phyloP scores from a whole-genome alignment of 2,888 invertebrate species.

The Mimachlamys varia region DNA sequence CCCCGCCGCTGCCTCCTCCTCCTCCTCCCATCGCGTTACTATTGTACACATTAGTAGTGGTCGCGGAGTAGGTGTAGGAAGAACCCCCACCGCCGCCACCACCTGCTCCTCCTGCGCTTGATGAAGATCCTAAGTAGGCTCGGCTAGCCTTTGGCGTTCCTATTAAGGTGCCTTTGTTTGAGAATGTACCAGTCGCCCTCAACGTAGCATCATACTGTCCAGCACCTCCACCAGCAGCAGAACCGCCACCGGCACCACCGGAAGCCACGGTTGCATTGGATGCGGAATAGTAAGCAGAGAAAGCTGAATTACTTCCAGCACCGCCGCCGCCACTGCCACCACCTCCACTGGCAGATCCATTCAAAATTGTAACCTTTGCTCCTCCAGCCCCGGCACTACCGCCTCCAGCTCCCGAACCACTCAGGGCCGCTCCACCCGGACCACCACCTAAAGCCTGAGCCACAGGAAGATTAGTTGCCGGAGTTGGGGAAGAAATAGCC shows the following conservation, averaged over 20 bases:
- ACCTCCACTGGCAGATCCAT: conserved; percentile 58
- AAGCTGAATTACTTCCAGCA: conserved; percentile 58
- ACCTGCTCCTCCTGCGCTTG: conserved; percentile 44
- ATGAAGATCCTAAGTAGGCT: conserved; percentile 63
- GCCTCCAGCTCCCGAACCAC: conserved; percentile 60
- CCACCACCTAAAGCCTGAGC: conserved; percentile 66
- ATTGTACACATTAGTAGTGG: conserved; percentile 43
- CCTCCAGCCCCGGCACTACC: conserved; percentile 55
- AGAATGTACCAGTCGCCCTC: conserved; percentile 72
- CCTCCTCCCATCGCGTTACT: conserved; percentile 49
- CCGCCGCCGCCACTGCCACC: conserved; percentile 60
- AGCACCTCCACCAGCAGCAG: conserved; percentile 56
- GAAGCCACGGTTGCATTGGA: conserved; percentile 60
- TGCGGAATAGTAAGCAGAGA: conserved; percentile 60
- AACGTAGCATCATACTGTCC: conserved; percentile 70
- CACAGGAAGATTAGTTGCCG: conserved; percentile 66
- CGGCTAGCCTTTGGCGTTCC: conserved; percentile 71
- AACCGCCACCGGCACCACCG: conserved; percentile 53
- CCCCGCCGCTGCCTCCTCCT: conserved; percentile 42
- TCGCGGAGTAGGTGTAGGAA: conserved; percentile 41
- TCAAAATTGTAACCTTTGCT: conserved; percentile 60
- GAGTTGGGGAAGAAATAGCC: conserved; percentile 70
- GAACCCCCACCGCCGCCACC: conserved; percentile 43
- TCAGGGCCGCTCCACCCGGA: conserved; percentile 62
- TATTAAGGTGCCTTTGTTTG: conserved; percentile 73